Base-by-base conservation (phyloP, 2,888 invertebrate genomes). In the Pseudanteris insignis region DNA sequence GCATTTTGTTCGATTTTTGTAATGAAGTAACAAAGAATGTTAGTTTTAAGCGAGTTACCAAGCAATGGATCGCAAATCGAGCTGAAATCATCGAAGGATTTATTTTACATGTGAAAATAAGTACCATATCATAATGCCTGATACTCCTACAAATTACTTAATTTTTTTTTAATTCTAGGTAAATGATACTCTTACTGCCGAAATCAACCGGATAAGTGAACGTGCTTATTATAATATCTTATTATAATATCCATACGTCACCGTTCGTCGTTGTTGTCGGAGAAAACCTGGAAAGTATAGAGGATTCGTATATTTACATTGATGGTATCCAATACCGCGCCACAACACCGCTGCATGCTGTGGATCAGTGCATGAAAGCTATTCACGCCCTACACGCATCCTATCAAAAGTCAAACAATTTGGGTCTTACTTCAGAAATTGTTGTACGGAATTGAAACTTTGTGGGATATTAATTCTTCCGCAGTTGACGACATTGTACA, bases 61-160 rank as follows among this genome's bases (percentile, higher is more conserved):
- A 44, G 24, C 14, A 10, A 1, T 54, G 54, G 54, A 28, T 44
- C 7, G 38, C 33, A 3, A 46, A 36, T 25, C 8, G 12, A 6
- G 25, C 11, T 4, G 54, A 54, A 46, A 46, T 54, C 5, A 44
- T 8, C 9, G 54, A 54, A 25, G 54, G 54, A 5, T 54, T 54
- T 25, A 13, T 54, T 15, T 11, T 46, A 7, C 44, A 54, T 11
- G 46, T 54, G 1, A 43, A 36, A 6, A 6, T 18, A 18, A n/a
- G n/a, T n/a, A n/a, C n/a, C n/a, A n/a, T n/a, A n/a, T n/a, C n/a
- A n/a, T n/a, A n/a, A n/a, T n/a, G n/a, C n/a, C n/a, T n/a, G n/a
- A n/a, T n/a, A n/a, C n/a, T n/a, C n/a, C n/a, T n/a, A n/a, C n/a
- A n/a, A n/a, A n/a, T n/a, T n/a, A n/a, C n/a, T n/a, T n/a, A 11